Evolutionary conservation across 2,888 invertebrate genomes (phyloP), one percentile per base, ranked within the genome.

Genomic region (Liodrosophila aerea): DNA sequence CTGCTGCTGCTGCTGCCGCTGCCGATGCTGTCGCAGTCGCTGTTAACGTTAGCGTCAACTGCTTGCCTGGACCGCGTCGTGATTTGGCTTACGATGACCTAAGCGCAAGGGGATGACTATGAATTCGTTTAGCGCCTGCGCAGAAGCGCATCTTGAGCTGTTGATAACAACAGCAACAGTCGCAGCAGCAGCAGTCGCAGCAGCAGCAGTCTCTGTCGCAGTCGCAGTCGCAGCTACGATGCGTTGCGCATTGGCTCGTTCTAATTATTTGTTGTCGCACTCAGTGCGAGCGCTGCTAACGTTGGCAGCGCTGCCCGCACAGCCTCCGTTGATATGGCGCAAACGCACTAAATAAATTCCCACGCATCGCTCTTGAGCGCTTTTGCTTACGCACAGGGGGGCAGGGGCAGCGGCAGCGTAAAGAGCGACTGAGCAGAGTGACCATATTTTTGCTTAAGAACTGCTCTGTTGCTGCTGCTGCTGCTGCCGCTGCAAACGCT

Each of bases 331-430:
- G 15, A 27, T 45, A 57, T 37, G 39, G 85, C 85, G 80, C 85
- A 80, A 81, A 76, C 84, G 76, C 78, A 67, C 40, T 37, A 41
- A 53, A 36, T 39, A 73, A 73, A 44, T 73, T 54, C 63, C 49
- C 56, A 70, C 56, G 67, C 66, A 18, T 12, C 64, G 51, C 86
- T 78, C 77, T 78, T 83, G 78, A 85, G 86, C 76, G 65, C 47
- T 82, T 82, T 68, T 57, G 12, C 33, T 4, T 9, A 15, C 13
- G 13, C 39, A 9, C 16, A 49, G 15, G 12, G 15, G 12, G 16
- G 4, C 15, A 15, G 15, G 0, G n/a, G 8, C 4, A n/a, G 13
- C 13, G 13, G 29, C 30, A 29, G 45, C 8, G 5, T 7, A n/a
- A 18, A 16, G 22, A 22, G 22, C 22, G 22, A 2, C 9, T 46